phyloP scores from a whole-genome alignment of 2,113 vertebrate genomes.

The Nothoprocta perdicaria region DNA sequence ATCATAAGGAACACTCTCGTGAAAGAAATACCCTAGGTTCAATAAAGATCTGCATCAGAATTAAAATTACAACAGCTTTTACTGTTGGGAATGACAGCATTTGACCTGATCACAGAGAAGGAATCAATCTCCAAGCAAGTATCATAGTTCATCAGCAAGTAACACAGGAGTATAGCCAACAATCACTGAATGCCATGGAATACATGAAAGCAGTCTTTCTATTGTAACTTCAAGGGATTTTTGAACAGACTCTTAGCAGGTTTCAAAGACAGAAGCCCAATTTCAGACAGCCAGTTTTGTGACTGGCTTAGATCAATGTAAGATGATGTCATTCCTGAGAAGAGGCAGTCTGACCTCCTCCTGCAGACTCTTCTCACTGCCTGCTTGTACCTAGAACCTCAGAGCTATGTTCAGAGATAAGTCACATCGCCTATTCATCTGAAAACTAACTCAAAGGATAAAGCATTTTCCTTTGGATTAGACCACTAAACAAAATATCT shows the following conservation, averaged over 20 bases:
- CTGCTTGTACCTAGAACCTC: not conserved
- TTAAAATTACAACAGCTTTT: not conserved
- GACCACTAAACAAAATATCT: not conserved
- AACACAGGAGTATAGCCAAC: not conserved
- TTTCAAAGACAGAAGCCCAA: not conserved
- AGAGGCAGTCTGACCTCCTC: not conserved
- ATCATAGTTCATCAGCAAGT: not conserved
- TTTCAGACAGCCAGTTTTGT: not conserved
- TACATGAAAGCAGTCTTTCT: not conserved
- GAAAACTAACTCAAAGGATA: not conserved
- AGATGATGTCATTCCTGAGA: not conserved
- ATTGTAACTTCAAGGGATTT: not conserved
- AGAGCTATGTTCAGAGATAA: not conserved
- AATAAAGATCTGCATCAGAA: not conserved
- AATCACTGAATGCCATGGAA: not conserved
- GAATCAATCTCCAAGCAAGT: not conserved
- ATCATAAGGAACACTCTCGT: not conserved
- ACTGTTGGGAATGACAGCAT: rapidly evolving
- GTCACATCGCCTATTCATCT: rapidly evolving
- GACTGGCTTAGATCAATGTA: not conserved
- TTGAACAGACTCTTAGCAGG: not conserved
- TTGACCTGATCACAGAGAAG: not conserved
- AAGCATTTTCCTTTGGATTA: not conserved
- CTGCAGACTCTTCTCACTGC: not conserved
- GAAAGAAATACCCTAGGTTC: not conserved